phyloP scores from a whole-genome alignment of 1,140 invertebrate genomes.

The Saccostrea cuccullata region DNA sequence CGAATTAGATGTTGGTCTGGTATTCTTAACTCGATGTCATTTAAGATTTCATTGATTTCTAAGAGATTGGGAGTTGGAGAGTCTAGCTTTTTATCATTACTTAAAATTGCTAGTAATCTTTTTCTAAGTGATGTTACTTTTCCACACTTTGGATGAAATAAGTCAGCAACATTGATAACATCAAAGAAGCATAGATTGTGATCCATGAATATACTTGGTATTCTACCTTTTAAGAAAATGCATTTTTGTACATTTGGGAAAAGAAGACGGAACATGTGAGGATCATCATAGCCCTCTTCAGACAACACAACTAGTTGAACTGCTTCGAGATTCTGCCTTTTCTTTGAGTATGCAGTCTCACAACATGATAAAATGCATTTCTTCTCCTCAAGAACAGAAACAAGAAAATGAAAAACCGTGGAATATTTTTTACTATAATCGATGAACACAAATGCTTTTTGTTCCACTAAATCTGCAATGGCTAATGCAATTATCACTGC shows the following conservation, averaged over 20 bases:
- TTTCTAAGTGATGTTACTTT: not conserved
- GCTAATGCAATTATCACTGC: not conserved
- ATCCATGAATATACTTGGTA: not conserved
- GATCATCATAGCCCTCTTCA: not conserved
- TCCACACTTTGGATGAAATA: not conserved
- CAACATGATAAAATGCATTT: not conserved
- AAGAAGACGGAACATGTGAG: not conserved
- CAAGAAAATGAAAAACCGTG: not conserved
- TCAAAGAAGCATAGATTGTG: not conserved
- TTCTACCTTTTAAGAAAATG: not conserved
- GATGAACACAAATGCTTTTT: not conserved
- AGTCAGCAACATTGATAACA: not conserved
- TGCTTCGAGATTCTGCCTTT: not conserved
- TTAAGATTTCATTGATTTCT: not conserved
- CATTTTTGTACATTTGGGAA: not conserved
- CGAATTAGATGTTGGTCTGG: slow-evolving; percentile 13
- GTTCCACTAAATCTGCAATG: not conserved
- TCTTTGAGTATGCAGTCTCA: not conserved
- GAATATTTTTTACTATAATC: not conserved
- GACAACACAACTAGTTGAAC: not conserved
- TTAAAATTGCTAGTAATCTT: not conserved
- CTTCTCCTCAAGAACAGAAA: not conserved
- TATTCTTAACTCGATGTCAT: not conserved
- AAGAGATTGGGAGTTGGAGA: not conserved
- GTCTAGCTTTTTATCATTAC: not conserved